A percentile compares a stretch with the other conserved stretches of the same genome.
These are phyloP conservation scores for Rallus limicola DNA, from an alignment of 2,113 vertebrate species.

Conservation along the genomic window DNA sequence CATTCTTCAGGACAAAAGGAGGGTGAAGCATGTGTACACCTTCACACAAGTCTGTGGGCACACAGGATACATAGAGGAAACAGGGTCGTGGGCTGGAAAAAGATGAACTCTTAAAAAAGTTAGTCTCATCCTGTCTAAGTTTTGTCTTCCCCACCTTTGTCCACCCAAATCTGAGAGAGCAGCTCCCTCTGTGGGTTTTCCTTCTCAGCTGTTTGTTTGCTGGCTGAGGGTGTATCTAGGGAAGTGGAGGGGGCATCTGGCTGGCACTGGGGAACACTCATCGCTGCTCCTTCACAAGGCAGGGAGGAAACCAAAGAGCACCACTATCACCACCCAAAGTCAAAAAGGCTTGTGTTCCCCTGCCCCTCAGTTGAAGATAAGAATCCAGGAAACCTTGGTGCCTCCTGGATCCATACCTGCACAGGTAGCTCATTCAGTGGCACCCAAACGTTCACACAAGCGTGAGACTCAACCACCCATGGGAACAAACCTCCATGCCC, in stretches of 20 bases:
- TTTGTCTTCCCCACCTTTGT: conserved; percentile 27
- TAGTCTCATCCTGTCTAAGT: neutral
- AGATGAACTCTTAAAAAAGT: neutral
- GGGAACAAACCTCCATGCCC: neutral
- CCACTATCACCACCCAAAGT: neutral
- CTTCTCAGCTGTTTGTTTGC: conserved; percentile 44
- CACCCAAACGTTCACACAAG: fast-evolving
- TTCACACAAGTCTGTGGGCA: fast-evolving
- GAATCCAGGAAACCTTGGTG: neutral
- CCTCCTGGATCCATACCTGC: neutral
- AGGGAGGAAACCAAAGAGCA: neutral
- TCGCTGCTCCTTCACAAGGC: neutral
- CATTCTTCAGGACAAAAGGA: neutral
- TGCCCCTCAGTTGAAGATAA: neutral
- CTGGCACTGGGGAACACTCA: neutral
- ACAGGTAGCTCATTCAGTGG: neutral
- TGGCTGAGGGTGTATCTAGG: conserved; percentile 3
- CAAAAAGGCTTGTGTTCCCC: neutral
- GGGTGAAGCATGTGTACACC: neutral
- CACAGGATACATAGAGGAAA: fast-evolving
- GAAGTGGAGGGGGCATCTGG: neutral
- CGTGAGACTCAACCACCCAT: neutral
- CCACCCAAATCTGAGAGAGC: conserved; percentile 55
- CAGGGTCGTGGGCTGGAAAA: neutral
- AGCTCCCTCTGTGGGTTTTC: conserved; percentile 56